A percentile compares a stretch with the other conserved stretches of the same genome.
Evolutionary conservation across 2,113 vertebrate species (phyloP).

Genomic region (Aphelocoma coerulescens): DNA sequence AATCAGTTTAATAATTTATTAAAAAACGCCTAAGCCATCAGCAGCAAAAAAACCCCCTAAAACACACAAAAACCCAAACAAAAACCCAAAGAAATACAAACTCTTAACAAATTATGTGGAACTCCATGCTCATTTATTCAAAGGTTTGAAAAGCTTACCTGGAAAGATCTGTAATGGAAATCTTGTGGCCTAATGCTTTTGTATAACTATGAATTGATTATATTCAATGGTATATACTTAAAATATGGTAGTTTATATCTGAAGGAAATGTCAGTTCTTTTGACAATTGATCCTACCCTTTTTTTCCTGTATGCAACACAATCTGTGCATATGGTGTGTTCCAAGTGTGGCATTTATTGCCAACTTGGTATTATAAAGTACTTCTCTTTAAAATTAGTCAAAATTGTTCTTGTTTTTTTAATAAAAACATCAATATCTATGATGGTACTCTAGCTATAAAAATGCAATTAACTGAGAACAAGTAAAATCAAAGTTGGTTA

Average conservation of each 20-base stretch:
- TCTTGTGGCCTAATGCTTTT: background rate
- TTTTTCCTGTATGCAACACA: background rate
- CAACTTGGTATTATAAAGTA: background rate
- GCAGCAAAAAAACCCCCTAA: background rate
- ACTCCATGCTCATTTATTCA: background rate
- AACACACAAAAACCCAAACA: background rate
- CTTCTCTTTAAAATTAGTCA: background rate
- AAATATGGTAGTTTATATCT: background rate
- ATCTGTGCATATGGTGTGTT: background rate
- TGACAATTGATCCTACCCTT: background rate
- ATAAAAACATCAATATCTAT: background rate
- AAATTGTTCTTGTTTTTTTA: background rate
- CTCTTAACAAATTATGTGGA: background rate
- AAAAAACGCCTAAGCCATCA: background rate
- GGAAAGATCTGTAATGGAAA: background rate
- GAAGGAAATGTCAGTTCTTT: no score
- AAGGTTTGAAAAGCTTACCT: background rate
- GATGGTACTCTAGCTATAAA: background rate
- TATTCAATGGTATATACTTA: background rate
- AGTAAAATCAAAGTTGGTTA: background rate
- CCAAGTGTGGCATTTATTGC: background rate
- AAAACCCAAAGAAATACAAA: background rate
- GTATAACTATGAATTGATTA: background rate
- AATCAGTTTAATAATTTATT: background rate
- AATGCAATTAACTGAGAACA: background rate